Percentiles rank a stretch among this genome's conserved stretches.
Conservation (phyloP, 1,140 invertebrate genomes). For the Oryzaephilus surinamensis region DNA sequence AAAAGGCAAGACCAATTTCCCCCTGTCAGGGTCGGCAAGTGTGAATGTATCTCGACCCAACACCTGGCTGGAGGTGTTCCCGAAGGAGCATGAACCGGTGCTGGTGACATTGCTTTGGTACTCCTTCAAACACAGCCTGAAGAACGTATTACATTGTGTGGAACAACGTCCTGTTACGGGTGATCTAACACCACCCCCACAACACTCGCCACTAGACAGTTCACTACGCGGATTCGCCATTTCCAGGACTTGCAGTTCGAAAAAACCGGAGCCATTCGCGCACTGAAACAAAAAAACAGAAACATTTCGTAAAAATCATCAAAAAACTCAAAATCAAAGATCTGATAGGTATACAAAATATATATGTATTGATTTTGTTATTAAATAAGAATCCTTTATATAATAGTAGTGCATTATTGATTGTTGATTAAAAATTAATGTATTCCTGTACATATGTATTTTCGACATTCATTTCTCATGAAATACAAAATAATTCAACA, state of each 20-base stretch:
- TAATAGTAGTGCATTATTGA: too few relatives aligned
- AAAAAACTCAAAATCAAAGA: too few relatives aligned
- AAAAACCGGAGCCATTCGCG: conserved; percentile 68
- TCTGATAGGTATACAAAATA: too few relatives aligned
- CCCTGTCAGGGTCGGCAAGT: conserved; percentile 61
- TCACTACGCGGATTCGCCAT: conserved; percentile 77
- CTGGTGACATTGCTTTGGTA: conserved; percentile 77
- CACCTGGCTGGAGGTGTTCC: conserved; percentile 72
- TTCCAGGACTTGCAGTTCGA: conserved; percentile 84
- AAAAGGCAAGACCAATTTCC: conserved; percentile 72
- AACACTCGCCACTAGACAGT: conserved; percentile 69
- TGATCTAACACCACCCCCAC: conserved; percentile 49
- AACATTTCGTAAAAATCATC: too few relatives aligned
- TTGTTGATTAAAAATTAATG: too few relatives aligned
- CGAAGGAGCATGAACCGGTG: conserved; percentile 78
- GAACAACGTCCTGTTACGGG: conserved; percentile 42
- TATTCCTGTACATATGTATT: too few relatives aligned
- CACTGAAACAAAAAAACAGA: conserved; percentile 42
- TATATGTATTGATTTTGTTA: too few relatives aligned
- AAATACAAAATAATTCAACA: too few relatives aligned
- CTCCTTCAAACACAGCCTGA: conserved; percentile 83
- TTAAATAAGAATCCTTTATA: too few relatives aligned
- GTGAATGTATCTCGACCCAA: conserved; percentile 82
- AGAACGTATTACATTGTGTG: conserved; percentile 67
- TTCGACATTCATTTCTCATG: too few relatives aligned